A percentile compares a stretch with the other conserved stretches of the same genome.
Evolutionary conservation across 2,113 vertebrate species (phyloP).

Genomic region (Eubucco bourcierii): DNA sequence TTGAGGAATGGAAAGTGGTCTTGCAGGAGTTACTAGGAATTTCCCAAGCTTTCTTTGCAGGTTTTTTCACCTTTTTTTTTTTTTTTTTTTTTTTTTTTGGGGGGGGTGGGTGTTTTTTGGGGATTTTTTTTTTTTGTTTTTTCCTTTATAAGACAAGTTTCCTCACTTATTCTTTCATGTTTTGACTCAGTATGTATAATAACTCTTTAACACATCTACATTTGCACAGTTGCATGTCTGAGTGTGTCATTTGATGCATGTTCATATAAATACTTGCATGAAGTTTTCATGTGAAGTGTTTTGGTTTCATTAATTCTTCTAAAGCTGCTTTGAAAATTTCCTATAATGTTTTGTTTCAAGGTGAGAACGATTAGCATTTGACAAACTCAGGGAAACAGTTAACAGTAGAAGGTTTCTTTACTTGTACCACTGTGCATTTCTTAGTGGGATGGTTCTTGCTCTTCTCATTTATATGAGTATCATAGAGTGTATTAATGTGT

Average conservation of each 20-base stretch:
- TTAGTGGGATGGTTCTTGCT: background rate
- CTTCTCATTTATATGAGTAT: background rate
- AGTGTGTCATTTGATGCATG: slow-evolving; percentile 30
- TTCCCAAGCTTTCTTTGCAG: background rate
- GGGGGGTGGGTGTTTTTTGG: too few species aligned
- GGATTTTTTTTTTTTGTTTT: background rate
- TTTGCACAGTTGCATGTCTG: slow-evolving; percentile 41
- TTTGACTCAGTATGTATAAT: background rate
- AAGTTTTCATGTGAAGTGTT: background rate
- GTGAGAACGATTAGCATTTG: background rate
- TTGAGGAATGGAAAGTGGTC: background rate
- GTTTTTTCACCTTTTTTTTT: background rate
- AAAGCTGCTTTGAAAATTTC: background rate
- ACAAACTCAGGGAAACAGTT: background rate
- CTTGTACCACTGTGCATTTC: background rate
- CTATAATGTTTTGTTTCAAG: background rate
- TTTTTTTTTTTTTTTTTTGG: background rate
- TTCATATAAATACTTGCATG: slow-evolving; percentile 27
- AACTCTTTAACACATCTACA: background rate
- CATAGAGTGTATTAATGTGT: background rate
- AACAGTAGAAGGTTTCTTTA: background rate
- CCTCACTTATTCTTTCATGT: background rate
- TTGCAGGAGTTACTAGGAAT: background rate
- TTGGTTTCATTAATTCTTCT: background rate
- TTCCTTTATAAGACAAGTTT: background rate